Conservation (phyloP, 2,797 vertebrate genomes). For the Chiloscyllium punctatum region DNA sequence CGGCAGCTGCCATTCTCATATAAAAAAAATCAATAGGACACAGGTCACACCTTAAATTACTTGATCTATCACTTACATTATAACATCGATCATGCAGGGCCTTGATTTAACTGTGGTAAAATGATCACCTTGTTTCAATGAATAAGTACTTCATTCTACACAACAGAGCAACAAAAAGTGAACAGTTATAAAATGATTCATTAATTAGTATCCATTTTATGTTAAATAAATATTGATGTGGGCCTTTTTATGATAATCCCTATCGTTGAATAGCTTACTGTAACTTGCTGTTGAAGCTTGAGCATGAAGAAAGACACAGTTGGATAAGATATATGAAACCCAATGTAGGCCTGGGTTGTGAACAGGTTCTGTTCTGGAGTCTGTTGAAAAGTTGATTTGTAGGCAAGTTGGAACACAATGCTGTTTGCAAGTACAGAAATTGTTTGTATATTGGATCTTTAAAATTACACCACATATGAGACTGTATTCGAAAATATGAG, state of each 20-base stretch:
- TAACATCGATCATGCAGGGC: not conserved
- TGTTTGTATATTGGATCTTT: no score
- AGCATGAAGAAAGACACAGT: not conserved
- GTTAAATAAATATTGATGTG: not conserved
- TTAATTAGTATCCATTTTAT: not conserved
- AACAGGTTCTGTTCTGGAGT: no score
- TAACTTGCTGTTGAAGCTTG: not conserved
- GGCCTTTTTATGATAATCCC: not conserved
- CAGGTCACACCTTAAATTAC: constrained; percentile 2
- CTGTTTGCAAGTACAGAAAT: no score
- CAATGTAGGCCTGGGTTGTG: no score
- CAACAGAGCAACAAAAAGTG: not conserved
- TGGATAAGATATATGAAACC: not conserved
- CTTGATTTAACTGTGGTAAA: not conserved
- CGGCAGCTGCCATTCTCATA: not conserved
- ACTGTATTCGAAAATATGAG: no score
- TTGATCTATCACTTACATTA: not conserved
- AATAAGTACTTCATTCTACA: not conserved
- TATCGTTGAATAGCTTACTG: not conserved
- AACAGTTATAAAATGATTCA: not conserved
- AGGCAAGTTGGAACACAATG: no score
- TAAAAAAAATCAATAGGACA: not conserved
- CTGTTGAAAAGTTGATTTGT: no score
- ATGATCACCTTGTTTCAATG: not conserved
- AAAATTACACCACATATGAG: no score